Evolutionary conservation across 2,797 vertebrate species (phyloP).

Genomic region (Hydrophis major): DNA sequence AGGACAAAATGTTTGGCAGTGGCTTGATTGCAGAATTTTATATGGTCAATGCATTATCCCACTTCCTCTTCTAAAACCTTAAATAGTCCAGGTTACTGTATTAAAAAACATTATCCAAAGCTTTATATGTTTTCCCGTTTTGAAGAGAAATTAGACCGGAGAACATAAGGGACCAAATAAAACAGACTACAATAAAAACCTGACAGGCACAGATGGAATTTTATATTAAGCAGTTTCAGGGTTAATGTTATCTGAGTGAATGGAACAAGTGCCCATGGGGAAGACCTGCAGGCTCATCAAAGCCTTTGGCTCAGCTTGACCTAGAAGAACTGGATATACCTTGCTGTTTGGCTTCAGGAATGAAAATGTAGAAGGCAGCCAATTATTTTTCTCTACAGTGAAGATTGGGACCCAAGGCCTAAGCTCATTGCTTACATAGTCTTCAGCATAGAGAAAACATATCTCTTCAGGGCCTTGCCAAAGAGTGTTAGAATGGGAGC

Average conservation of each 20-base stretch:
- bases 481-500: neutral
- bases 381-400: neutral
- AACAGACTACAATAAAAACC: neutral
- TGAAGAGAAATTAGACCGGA: neutral
- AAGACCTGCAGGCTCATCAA: neutral
- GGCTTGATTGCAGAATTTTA: neutral
- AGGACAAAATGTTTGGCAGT: conserved; percentile 46
- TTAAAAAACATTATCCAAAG: neutral
- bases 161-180: neutral
- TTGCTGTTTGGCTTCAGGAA: neutral
- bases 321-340: neutral
- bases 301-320: neutral
- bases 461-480: neutral
- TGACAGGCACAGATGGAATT: neutral
- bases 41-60: neutral
- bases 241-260: neutral
- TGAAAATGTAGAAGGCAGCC: neutral
- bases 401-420: neutral
- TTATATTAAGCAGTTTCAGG: neutral
- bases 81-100: neutral
- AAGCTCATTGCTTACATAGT: neutral
- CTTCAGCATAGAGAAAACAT: neutral
- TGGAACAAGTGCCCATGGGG: neutral
- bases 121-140: neutral
- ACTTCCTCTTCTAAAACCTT: neutral